These are phyloP conservation scores for Drepana arcuata DNA, from an alignment of 1,140 invertebrate genomes.

Conservation along the genomic window DNA sequence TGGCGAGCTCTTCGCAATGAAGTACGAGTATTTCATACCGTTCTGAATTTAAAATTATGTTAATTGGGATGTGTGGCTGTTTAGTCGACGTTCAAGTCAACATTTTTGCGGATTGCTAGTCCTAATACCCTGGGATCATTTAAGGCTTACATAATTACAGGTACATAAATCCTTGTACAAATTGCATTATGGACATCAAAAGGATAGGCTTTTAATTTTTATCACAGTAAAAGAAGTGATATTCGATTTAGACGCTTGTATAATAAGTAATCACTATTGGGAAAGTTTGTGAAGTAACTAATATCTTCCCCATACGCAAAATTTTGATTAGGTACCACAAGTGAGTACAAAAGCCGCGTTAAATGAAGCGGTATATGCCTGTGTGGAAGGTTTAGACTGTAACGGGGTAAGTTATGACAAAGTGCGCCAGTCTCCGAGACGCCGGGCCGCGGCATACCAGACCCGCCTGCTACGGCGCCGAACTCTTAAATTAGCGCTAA, in stretches of 20 bases:
- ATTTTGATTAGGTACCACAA: constrained; percentile 27
- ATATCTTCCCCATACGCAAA: constrained; percentile 12
- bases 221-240: too few relatives aligned
- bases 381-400: constrained; percentile 18
- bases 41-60: constrained; percentile 52
- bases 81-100: constrained; percentile 11
- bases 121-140: too few relatives aligned
- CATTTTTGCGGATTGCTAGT: too few relatives aligned
- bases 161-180: too few relatives aligned
- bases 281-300: too few relatives aligned
- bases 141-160: too few relatives aligned
- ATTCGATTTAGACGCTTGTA: too few relatives aligned
- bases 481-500: constrained; percentile 66
- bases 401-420: constrained; percentile 50
- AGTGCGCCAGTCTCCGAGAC: constrained; percentile 28
- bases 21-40: constrained; percentile 44
- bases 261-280: too few relatives aligned
- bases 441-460: constrained; percentile 17
- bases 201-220: too few relatives aligned
- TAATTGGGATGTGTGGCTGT: constrained; percentile 29
- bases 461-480: constrained; percentile 22
- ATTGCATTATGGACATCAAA: too few relatives aligned
- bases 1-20: constrained; percentile 33
- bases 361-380: constrained; percentile 27
- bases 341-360: constrained; percentile 31